Conservation (phyloP, 2,113 vertebrate species). For the Uropsilus gracilis region DNA sequence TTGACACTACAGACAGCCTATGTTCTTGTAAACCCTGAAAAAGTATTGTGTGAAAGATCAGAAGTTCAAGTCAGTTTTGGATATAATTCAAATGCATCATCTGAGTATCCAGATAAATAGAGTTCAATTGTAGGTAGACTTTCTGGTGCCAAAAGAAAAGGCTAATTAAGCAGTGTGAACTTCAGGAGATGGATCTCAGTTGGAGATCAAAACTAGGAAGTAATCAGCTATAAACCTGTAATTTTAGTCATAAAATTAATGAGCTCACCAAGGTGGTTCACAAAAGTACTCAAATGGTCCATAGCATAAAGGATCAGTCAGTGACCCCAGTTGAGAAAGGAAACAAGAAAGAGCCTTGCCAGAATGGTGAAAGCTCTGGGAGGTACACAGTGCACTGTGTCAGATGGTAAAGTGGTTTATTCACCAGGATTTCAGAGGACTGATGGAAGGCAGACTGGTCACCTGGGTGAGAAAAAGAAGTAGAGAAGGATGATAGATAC, state of each 20-base stretch:
- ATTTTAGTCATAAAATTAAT: background rate
- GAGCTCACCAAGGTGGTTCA: background rate
- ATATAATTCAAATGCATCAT: background rate
- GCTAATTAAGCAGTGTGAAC: background rate
- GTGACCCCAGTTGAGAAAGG: background rate
- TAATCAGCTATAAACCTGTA: background rate
- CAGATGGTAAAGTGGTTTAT: background rate
- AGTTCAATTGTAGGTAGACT: too few species aligned
- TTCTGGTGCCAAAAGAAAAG: background rate
- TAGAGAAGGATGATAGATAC: background rate
- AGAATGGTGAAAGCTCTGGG: background rate
- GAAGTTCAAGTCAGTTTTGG: background rate
- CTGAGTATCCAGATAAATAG: too few species aligned
- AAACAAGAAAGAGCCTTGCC: background rate
- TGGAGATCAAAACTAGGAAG: background rate
- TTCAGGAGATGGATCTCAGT: background rate
- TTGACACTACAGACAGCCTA: background rate
- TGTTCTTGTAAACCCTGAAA: background rate
- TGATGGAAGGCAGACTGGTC: background rate
- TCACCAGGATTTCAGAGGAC: background rate
- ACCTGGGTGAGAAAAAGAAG: background rate
- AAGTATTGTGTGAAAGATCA: background rate
- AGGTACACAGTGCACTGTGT: background rate
- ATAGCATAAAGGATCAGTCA: background rate
- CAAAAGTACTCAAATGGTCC: background rate